phyloP scores from a whole-genome alignment of 2,888 invertebrate species.

The Alloplasta piceator region DNA sequence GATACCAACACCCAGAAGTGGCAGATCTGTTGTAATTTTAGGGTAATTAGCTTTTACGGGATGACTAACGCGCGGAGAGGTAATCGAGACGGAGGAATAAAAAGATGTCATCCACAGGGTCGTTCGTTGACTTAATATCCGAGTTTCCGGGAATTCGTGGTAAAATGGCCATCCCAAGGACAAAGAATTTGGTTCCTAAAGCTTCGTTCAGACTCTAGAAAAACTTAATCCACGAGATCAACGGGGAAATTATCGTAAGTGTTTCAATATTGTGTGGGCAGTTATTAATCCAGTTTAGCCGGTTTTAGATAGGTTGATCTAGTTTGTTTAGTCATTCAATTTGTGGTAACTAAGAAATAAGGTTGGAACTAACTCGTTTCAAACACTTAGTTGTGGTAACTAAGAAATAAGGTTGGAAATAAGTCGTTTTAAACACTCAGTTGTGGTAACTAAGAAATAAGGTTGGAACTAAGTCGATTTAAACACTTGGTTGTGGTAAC shows the following conservation, averaged over 20 bases:
- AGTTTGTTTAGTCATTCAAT: too few relatives aligned
- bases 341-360: too few relatives aligned
- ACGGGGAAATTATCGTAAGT: not conserved
- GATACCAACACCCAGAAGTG: not conserved
- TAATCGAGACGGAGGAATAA: constrained; percentile 38
- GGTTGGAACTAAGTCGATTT: too few relatives aligned
- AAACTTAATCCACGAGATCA: not conserved
- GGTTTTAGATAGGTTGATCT: too few relatives aligned
- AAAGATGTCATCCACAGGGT: constrained; percentile 52
- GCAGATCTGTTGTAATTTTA: constrained; percentile 30
- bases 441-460: too few relatives aligned
- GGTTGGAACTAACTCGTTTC: too few relatives aligned
- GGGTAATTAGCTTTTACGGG: constrained; percentile 51
- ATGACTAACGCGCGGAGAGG: constrained; percentile 16
- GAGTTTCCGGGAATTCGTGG: constrained; percentile 15
- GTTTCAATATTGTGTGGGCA: not conserved
- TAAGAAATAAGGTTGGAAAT: too few relatives aligned
- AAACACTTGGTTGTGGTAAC: too few relatives aligned
- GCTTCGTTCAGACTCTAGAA: not conserved
- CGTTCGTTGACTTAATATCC: constrained; percentile 52
- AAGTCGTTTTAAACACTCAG: too few relatives aligned
- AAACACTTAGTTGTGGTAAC: too few relatives aligned
- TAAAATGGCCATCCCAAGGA: constrained; percentile 8
- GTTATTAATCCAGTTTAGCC: too few relatives aligned
- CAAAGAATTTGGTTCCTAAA: not conserved